Percentiles rank a stretch among this genome's conserved stretches.
Evolutionary conservation across 2,797 vertebrate species (phyloP).

Genomic region (Rhadinocentrus ornatus): DNA sequence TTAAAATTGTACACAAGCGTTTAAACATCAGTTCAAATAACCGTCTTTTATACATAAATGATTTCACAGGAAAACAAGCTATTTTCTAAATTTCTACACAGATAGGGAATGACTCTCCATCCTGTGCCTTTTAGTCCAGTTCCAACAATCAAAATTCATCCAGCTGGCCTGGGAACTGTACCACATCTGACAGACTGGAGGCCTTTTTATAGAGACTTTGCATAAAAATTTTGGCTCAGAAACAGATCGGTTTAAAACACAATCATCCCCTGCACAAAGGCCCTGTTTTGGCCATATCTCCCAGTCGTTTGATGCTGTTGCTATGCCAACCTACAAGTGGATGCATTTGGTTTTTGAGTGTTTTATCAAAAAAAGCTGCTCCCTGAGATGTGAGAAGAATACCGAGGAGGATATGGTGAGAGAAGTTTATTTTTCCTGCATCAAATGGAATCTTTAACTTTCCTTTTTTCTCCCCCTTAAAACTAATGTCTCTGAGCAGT

Average conservation of each 20-base stretch:
- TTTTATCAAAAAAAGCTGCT: constrained; percentile 2
- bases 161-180: background rate
- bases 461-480: no score
- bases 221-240: background rate
- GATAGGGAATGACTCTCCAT: no score
- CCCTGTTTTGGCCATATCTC: constrained; percentile 6
- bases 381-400: background rate
- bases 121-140: background rate
- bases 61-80: no score
- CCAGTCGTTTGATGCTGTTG: constrained; percentile 15
- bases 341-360: background rate
- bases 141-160: background rate
- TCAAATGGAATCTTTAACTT: no score
- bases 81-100: background rate
- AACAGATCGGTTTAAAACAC: background rate
- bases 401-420: background rate
- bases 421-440: background rate
- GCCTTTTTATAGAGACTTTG: background rate
- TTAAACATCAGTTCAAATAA: background rate
- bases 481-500: background rate
- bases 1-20: background rate
- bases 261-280: constrained; percentile 9
- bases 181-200: background rate
- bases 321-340: constrained; percentile 29
- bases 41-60: no score